A percentile compares a stretch with the other conserved stretches of the same genome.
These are phyloP conservation scores for Beroe ovata DNA, from an alignment of 37 sponge, comb jelly and placozoan species.

Conservation along the genomic window DNA sequence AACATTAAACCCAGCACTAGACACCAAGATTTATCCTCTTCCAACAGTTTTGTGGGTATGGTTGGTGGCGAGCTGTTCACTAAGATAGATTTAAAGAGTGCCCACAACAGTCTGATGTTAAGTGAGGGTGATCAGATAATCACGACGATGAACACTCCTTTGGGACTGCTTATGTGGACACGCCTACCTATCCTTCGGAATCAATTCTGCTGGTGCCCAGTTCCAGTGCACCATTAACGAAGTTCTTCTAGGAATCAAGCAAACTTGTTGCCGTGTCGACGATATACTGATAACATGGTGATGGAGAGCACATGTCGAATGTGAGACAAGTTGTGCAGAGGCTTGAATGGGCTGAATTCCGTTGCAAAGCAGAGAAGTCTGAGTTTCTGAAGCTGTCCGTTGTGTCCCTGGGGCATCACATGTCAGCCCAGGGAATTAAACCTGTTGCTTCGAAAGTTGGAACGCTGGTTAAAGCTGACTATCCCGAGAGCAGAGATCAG, in stretches of 20 bases:
- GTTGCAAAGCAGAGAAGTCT: neutral
- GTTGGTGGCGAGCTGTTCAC: conserved; percentile 68
- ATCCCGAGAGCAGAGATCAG: conserved; percentile 63
- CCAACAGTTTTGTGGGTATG: conserved; percentile 67
- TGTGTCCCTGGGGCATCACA: conserved; percentile 54
- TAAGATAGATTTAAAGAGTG: conserved; percentile 68
- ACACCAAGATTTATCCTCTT: conserved; percentile 68
- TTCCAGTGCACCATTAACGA: conserved; percentile 70
- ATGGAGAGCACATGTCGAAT: neutral
- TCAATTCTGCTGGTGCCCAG: conserved; percentile 68
- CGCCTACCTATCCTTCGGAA: conserved; percentile 70
- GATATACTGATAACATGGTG: conserved; percentile 70
- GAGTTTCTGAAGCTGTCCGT: neutral
- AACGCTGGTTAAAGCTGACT: conserved; percentile 61
- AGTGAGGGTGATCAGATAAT: neutral
- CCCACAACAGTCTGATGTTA: conserved; percentile 34
- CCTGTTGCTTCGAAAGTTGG: conserved; percentile 45
- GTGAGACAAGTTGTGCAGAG: conserved; percentile 18
- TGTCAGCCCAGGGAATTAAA: conserved; percentile 33
- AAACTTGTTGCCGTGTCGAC: conserved; percentile 27
- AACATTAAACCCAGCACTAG: conserved; percentile 68
- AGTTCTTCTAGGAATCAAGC: conserved; percentile 61
- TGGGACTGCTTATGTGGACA: conserved; percentile 68
- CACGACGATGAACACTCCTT: conserved; percentile 67
- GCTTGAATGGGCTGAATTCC: neutral